Conservation (phyloP, 92 coral and sea anemone species). For the Desmophyllum pertusum region DNA sequence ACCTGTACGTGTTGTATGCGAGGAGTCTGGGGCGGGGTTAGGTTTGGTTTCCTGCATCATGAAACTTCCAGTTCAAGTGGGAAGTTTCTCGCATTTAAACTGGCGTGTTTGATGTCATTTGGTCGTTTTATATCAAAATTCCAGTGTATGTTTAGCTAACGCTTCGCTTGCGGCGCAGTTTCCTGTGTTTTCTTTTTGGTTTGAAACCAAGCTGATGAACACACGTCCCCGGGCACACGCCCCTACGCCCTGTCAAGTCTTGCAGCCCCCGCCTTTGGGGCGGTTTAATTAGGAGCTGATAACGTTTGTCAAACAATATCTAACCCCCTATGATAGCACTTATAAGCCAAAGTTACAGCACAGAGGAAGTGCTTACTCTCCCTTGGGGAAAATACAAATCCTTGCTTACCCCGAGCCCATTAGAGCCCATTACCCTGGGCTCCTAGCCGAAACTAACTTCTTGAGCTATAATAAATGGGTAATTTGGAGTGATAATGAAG, state of each 20-base stretch:
- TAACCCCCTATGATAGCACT: no score
- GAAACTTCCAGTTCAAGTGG: neutral
- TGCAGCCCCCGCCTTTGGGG: neutral
- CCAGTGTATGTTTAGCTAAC: neutral
- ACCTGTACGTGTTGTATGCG: conserved; percentile 1
- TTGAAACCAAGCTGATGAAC: neutral
- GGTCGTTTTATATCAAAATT: neutral
- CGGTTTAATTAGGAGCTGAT: neutral
- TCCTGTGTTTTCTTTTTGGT: neutral
- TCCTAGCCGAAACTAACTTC: no score
- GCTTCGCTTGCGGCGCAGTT: neutral
- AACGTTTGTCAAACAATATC: neutral
- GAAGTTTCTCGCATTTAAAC: neutral
- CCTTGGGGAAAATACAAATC: neutral
- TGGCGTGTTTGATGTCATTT: neutral
- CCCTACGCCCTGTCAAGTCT: neutral
- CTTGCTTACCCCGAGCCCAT: no score
- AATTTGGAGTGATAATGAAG: neutral
- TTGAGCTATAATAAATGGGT: neutral
- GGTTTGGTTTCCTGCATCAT: neutral
- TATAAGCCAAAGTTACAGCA: no score
- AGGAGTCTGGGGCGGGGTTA: neutral
- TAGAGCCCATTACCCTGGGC: no score
- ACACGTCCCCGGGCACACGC: neutral
- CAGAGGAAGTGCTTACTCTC: neutral